A percentile compares a stretch with the other conserved stretches of the same genome.
Evolutionary conservation across 2,888 invertebrate species (phyloP).

Genomic region (Drosophila anomalipes): DNA sequence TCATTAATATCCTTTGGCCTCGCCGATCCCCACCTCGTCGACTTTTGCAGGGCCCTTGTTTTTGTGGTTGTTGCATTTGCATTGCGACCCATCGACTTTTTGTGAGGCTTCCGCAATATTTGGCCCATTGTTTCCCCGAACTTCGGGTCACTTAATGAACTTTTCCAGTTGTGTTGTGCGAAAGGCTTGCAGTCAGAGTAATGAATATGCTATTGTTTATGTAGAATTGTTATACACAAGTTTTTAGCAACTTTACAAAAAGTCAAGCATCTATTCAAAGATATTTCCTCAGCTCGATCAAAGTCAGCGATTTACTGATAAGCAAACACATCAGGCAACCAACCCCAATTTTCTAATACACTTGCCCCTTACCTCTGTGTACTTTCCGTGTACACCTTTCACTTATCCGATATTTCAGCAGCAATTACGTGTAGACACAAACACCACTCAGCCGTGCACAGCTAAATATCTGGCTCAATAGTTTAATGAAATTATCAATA

Average conservation of each 20-base stretch:
- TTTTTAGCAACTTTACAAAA: not conserved
- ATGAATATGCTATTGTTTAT: not conserved
- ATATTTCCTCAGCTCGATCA: conserved; percentile 49
- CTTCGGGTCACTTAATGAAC: conserved; percentile 64
- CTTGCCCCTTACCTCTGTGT: conserved; percentile 24
- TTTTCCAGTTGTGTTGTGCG: conserved; percentile 10
- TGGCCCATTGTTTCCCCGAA: conserved; percentile 54
- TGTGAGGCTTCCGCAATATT: conserved; percentile 65
- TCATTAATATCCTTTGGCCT: conserved; percentile 82
- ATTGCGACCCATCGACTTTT: conserved; percentile 43
- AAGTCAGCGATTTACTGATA: conserved; percentile 50
- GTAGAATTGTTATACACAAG: not conserved
- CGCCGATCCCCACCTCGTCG: conserved; percentile 15
- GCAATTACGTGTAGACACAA: conserved; percentile 70
- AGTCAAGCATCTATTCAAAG: conserved; percentile 4
- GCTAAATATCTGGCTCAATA: conserved; percentile 68
- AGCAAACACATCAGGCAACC: conserved; percentile 17
- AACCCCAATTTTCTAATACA: conserved; percentile 19
- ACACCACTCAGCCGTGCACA: conserved; percentile 46
- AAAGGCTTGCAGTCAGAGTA: not conserved
- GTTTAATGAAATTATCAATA: conserved; percentile 81
- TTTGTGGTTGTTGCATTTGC: conserved; percentile 56
- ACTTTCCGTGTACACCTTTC: conserved; percentile 60
- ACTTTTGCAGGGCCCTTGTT: conserved; percentile 4
- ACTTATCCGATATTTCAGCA: conserved; percentile 62